A percentile compares a stretch with the other conserved stretches of the same genome.
Evolutionary conservation across 2,113 vertebrate genomes (phyloP).

Genomic region (Heteronetta atricapilla): DNA sequence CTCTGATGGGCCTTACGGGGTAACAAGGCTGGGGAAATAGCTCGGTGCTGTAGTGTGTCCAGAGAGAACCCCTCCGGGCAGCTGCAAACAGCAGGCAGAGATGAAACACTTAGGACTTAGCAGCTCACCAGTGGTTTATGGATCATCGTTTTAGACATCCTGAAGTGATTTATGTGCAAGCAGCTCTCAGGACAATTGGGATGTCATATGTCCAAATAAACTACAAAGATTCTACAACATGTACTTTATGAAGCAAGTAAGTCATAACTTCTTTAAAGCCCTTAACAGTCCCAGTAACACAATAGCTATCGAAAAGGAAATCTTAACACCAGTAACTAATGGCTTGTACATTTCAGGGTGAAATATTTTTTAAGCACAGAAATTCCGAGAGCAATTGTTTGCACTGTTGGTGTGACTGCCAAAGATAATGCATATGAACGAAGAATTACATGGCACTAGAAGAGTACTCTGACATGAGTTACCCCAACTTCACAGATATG

Average conservation of each 20-base stretch:
- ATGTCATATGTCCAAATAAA: not conserved
- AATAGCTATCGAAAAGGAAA: not conserved
- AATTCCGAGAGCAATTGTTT: not conserved
- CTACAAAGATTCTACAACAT: not conserved
- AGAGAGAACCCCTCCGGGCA: not conserved
- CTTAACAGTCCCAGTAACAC: not conserved
- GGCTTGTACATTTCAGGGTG: not conserved
- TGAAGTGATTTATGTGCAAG: not conserved
- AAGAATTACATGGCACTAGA: not conserved
- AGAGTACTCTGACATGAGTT: not conserved
- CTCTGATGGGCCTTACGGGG: not conserved
- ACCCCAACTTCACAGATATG: not conserved
- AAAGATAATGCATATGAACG: not conserved
- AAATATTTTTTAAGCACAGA: not conserved
- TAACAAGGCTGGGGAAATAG: not conserved
- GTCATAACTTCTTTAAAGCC: not conserved
- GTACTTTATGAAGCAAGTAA: not conserved
- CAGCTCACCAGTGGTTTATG: not conserved
- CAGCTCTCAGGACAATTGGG: not conserved
- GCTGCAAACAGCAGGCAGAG: not conserved
- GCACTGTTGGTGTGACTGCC: not conserved
- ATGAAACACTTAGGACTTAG: not conserved
- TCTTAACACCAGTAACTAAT: not conserved
- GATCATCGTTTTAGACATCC: not conserved
- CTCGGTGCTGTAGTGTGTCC: rapidly evolving